Base-by-base conservation (phyloP, 2,113 vertebrate genomes). In the Megaceryle torquata region DNA sequence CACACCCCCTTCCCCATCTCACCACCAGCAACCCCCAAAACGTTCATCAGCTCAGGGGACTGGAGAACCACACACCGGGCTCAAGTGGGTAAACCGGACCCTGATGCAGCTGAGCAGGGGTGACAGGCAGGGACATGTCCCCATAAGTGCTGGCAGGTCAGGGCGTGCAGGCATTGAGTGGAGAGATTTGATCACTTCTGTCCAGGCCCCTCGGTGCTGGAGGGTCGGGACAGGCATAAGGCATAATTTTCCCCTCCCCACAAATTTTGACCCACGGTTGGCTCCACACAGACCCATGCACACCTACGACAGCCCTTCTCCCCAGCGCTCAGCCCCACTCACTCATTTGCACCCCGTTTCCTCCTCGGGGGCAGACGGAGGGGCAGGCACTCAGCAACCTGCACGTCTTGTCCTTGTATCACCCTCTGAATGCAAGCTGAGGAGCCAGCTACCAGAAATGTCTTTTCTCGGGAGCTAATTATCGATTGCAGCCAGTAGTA, bases 11-110 rank as follows among this genome's bases (percentile, higher is more conserved):
- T 46, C 41, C 53, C 67, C 31, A 20, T 35, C 59, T n/a, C 17
- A 1, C 13, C 11, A 4, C 7, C 76, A 37, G n/a, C 86, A 70
- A 60, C 44, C 2, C 24, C 61, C 72, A 22, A 81, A 82, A n/a
- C 0, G 0, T 37, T 53, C 3, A 0, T 20, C 29, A 1, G 5
- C 5, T 8, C 64, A 4, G 14, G 53, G 39, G 20, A 15, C 0
- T 5, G 43, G 59, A 82, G 22, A 9, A 56, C 41, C 77, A 5
- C 41, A 11, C 2, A 1, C 50, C 28, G 54, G 26, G 31, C 21
- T 72, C 29, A 1, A 3, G 39, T 0, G 4, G 37, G 33, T 9
- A 5, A 70, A 46, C 19, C 15, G 4, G 88, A 33, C 46, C 64
- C 25, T 29, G 57, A 53, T 1, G 10, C 60, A 44, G 71, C 63